A percentile compares a stretch with the other conserved stretches of the same genome.
Conservation (phyloP, 2,888 invertebrate species). For the Eupithecia vulgata region DNA sequence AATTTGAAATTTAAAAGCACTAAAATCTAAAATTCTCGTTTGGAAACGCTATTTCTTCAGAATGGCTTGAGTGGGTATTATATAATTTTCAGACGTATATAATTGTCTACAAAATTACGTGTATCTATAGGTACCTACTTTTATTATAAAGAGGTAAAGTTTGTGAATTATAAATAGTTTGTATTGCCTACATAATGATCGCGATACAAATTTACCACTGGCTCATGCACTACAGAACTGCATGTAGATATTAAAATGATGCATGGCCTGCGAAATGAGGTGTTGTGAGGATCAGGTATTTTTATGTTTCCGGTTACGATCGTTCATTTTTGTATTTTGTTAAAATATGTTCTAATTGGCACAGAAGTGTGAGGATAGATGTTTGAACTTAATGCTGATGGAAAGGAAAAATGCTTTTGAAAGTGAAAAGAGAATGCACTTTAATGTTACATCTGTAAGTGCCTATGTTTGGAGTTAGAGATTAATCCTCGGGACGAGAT, state of each 20-base stretch:
- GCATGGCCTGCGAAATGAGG: slow-evolving; percentile 49
- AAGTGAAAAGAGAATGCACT: background rate
- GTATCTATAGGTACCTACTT: too few species aligned
- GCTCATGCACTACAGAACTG: slow-evolving; percentile 14
- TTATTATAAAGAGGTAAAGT: too few species aligned
- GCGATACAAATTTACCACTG: background rate
- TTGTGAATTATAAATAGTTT: too few species aligned
- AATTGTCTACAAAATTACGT: too few species aligned
- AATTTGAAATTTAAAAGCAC: too few species aligned
- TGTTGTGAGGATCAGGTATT: slow-evolving; percentile 45
- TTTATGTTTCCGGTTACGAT: slow-evolving; percentile 40
- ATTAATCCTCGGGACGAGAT: too few species aligned
- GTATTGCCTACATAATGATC: background rate
- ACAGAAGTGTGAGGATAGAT: slow-evolving; percentile 8
- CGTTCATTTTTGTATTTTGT: slow-evolving; percentile 37
- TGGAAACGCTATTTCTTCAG: too few species aligned
- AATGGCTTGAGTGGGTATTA: too few species aligned
- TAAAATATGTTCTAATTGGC: slow-evolving; percentile 26
- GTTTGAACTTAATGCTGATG: background rate
- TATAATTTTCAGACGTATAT: too few species aligned
- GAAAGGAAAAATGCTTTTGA: background rate
- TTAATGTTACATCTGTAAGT: background rate
- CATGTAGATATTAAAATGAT: slow-evolving; percentile 43
- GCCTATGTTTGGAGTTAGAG: too few species aligned
- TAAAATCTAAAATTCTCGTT: too few species aligned